These are phyloP conservation scores for Andrena fulva DNA, from an alignment of 2,888 invertebrate species.

Conservation along the genomic window DNA sequence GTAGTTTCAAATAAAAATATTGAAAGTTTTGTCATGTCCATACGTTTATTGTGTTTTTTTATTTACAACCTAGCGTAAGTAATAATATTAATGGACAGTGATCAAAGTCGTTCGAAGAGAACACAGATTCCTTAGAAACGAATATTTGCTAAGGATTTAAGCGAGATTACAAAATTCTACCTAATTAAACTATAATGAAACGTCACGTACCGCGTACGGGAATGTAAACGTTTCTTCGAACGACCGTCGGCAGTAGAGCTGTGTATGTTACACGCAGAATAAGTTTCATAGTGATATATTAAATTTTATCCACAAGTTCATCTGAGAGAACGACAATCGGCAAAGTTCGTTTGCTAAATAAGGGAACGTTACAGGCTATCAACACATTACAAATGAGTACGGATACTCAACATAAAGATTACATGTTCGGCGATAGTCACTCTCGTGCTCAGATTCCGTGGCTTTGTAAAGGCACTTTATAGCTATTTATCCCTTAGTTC, in stretches of 20 bases:
- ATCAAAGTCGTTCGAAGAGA: constrained; percentile 78
- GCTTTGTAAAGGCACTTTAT: constrained; percentile 81
- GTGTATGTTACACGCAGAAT: constrained; percentile 76
- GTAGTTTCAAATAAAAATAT: constrained; percentile 37
- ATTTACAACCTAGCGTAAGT: constrained; percentile 81
- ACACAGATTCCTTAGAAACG: constrained; percentile 60
- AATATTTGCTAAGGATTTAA: constrained; percentile 22
- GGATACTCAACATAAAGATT: constrained; percentile 29
- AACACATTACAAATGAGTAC: constrained; percentile 33
- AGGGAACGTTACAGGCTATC: constrained; percentile 26
- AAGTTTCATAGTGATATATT: constrained; percentile 70
- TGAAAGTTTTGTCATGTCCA: constrained; percentile 52
- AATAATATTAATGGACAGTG: constrained; percentile 80
- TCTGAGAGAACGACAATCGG: constrained; percentile 72
- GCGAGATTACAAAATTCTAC: constrained; percentile 46
- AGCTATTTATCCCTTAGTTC: constrained; percentile 68
- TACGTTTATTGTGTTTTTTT: constrained; percentile 73
- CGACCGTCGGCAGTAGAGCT: constrained; percentile 77
- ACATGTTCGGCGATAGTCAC: constrained; percentile 60
- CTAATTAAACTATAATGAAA: constrained; percentile 49
- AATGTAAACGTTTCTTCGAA: constrained; percentile 73
- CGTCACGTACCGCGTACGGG: constrained; percentile 48
- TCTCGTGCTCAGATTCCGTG: constrained; percentile 74
- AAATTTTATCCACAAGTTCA: constrained; percentile 65
- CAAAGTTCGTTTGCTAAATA: constrained; percentile 61